Evolutionary conservation across 2,797 vertebrate genomes (phyloP).

Genomic region (Alectoris magna): DNA sequence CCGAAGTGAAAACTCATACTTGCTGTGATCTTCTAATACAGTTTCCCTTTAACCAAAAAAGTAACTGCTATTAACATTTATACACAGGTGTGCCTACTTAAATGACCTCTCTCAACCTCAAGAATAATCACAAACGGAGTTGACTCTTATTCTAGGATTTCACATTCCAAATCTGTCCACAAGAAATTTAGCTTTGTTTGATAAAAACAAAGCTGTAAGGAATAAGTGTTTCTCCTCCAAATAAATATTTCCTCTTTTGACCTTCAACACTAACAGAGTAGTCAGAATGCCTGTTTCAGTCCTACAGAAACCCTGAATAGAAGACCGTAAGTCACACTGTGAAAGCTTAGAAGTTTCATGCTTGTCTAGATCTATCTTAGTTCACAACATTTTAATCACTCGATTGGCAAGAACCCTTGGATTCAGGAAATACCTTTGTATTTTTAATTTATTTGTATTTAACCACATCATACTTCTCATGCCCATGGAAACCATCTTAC

Average conservation of each 20-base stretch:
- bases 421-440: neutral
- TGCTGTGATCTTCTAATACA: neutral
- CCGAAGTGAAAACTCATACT: neutral
- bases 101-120: neutral
- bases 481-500: neutral
- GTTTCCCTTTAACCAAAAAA: neutral
- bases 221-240: neutral
- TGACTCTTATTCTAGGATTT: neutral
- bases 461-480: neutral
- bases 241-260: neutral
- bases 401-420: neutral
- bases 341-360: neutral
- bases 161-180: neutral
- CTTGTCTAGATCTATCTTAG: too few relatives aligned
- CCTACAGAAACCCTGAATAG: neutral
- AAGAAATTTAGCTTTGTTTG: neutral
- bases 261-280: neutral
- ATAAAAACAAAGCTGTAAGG: neutral
- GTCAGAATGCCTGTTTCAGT: neutral
- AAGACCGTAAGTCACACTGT: neutral
- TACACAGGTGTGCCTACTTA: neutral
- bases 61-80: neutral
- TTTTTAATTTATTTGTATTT: too few relatives aligned
- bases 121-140: neutral
- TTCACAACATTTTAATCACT: neutral